Base-by-base conservation (phyloP, 2,113 vertebrate genomes). In the Hippolais icterina region DNA sequence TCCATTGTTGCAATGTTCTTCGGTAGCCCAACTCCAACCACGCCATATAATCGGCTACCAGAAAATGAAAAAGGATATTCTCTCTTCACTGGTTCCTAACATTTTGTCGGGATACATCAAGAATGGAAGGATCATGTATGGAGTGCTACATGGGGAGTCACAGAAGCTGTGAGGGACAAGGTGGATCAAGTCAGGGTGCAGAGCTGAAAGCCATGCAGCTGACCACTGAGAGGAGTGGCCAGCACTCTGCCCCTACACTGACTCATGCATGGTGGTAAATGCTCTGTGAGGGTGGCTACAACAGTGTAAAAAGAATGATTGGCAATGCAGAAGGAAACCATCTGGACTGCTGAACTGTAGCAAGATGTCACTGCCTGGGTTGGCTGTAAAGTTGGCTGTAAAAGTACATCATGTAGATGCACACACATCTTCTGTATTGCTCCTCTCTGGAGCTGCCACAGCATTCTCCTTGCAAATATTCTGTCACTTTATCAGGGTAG, bases 61-160 rank as follows among this genome's bases (percentile, higher is more conserved):
- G 31, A 66, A 57, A 66, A 31, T 31, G 16, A 49, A 29, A 47
- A 56, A 42, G 41, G 24, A 49, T 66, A 50, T 0, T 1, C 35
- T 75, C 3, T 66, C 60, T 31, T 86, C 31, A 50, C 24, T 49
- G 42, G 31, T 25, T 76, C 71, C 31, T 50, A 42, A 35, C 44
- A 16, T 66, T 75, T 57, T 57, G 31, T 59, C 42, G 52, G 25
- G 25, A 50, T 35, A 11, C 52, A 57, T 35, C 3, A 6, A 13
- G 66, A 57, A 50, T 25, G 24, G 35, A 85, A 49, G 29, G 35
- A 15, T 75, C 29, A n/a, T n/a, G 19, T 28, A 33, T 24, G n/a
- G 15, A 41, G 15, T 47, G n/a, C 69, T 54, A 19, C 41, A 16
- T 18, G 23, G 33, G 2, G 0, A 66, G 60, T 57, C 0, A 0